Conservation (phyloP, 2,888 invertebrate genomes). For the Hemicrepidius hirtus region DNA sequence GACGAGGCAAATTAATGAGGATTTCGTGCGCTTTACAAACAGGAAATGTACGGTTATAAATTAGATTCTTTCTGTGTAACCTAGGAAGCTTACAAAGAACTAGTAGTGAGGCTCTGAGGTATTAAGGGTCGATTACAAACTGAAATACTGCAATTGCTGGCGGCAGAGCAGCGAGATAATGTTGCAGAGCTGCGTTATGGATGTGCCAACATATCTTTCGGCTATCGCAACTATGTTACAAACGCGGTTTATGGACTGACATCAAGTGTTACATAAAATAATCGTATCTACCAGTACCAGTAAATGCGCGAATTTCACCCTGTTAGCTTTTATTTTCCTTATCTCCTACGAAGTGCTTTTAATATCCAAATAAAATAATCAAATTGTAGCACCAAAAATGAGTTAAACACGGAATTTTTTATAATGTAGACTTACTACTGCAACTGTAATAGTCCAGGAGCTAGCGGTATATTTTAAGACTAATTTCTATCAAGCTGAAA, state of each 20-base stretch:
- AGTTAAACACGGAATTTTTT: too few species aligned
- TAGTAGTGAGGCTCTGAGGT: conserved; percentile 20
- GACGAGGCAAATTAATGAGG: conserved; percentile 25
- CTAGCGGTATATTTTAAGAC: too few species aligned
- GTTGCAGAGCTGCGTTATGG: conserved; percentile 25
- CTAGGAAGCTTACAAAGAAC: conserved; percentile 6
- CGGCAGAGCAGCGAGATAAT: conserved; percentile 28
- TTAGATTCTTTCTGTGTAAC: conserved; percentile 31
- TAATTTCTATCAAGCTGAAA: too few species aligned
- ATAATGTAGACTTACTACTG: too few species aligned
- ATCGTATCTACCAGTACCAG: conserved; percentile 9
- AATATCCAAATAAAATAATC: not conserved
- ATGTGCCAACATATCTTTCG: conserved; percentile 20
- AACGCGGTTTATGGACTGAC: conserved; percentile 29
- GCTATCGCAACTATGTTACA: conserved; percentile 28
- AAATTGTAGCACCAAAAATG: too few species aligned
- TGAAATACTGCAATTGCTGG: conserved; percentile 36
- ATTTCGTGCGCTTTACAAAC: conserved; percentile 16
- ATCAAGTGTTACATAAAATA: conserved; percentile 19
- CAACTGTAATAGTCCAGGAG: too few species aligned
- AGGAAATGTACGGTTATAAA: conserved; percentile 34
- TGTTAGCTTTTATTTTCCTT: not conserved
- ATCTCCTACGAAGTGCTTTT: not conserved
- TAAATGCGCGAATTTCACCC: not conserved
- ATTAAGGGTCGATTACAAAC: conserved; percentile 35